phyloP scores from a whole-genome alignment of 2,888 invertebrate genomes.

The Eutolmus rufibarbis region DNA sequence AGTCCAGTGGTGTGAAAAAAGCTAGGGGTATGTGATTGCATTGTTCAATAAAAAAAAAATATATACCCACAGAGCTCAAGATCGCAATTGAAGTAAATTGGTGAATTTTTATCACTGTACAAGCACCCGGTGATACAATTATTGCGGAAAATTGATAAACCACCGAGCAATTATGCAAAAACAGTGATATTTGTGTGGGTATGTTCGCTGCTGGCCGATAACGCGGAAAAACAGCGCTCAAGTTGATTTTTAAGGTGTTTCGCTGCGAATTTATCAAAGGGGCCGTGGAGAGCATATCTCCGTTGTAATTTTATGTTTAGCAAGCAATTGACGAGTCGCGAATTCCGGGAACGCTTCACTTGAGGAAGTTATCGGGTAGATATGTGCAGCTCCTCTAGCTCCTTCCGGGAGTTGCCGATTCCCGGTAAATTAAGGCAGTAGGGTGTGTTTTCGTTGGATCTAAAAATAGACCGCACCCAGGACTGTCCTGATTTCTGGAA shows the following conservation, averaged over 20 bases:
- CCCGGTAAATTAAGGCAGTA: background rate
- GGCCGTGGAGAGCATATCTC: background rate
- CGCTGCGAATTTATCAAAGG: background rate
- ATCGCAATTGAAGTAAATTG: background rate
- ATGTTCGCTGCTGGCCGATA: background rate
- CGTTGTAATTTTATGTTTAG: background rate
- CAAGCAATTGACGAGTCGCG: background rate
- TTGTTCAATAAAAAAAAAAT: background rate
- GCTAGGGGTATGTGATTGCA: background rate
- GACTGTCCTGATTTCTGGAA: background rate
- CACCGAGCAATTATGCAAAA: background rate
- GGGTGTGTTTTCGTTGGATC: background rate
- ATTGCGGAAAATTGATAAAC: background rate
- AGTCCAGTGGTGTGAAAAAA: background rate
- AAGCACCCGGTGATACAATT: background rate
- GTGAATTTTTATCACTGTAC: background rate
- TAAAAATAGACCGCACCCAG: background rate
- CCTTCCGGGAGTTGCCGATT: background rate
- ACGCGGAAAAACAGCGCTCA: background rate
- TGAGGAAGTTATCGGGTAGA: background rate
- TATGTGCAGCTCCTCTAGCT: background rate
- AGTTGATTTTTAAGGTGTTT: background rate
- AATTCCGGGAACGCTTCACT: background rate
- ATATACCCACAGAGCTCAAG: background rate
- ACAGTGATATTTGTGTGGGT: background rate